Percentiles rank a stretch among this genome's conserved stretches.
Evolutionary conservation across 2,113 vertebrate species (phyloP).

Genomic region (Ochotona princeps): DNA sequence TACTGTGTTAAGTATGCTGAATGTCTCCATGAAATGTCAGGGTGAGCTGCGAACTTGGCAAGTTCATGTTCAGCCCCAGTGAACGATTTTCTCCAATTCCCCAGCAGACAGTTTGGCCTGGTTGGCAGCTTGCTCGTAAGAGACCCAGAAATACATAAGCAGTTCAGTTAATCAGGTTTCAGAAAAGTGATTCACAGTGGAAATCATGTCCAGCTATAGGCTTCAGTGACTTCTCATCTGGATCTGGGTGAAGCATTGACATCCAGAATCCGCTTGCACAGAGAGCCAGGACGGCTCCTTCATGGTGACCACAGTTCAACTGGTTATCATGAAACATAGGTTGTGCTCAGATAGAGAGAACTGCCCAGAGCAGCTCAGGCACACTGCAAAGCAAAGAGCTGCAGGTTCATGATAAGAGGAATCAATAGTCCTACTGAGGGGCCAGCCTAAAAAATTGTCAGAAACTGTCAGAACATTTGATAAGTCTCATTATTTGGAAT

Average conservation of each 20-base stretch:
- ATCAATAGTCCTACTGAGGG: not conserved
- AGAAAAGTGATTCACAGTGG: not conserved
- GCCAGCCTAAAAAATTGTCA: not conserved
- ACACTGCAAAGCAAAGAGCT: not conserved
- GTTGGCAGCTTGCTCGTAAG: not conserved
- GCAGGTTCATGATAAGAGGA: not conserved
- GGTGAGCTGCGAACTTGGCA: constrained; percentile 47
- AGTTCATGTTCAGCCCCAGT: not conserved
- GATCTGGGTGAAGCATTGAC: not conserved
- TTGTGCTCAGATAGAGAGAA: not conserved
- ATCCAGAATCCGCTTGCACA: not conserved
- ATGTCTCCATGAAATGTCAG: constrained; percentile 52
- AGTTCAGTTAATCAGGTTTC: not conserved
- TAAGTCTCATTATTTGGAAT: not conserved
- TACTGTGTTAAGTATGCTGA: not conserved
- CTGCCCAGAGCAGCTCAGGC: not conserved
- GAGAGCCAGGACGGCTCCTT: not conserved
- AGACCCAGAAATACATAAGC: not conserved
- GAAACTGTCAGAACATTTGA: not conserved
- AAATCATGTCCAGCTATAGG: not conserved
- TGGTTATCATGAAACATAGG: not conserved
- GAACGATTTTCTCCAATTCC: constrained; percentile 54
- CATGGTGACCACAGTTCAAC: not conserved
- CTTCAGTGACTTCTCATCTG: not conserved
- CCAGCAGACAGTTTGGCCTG: constrained; percentile 44